These are phyloP conservation scores for Burhinus bistriatus DNA, from an alignment of 2,113 vertebrate genomes.

Conservation along the genomic window DNA sequence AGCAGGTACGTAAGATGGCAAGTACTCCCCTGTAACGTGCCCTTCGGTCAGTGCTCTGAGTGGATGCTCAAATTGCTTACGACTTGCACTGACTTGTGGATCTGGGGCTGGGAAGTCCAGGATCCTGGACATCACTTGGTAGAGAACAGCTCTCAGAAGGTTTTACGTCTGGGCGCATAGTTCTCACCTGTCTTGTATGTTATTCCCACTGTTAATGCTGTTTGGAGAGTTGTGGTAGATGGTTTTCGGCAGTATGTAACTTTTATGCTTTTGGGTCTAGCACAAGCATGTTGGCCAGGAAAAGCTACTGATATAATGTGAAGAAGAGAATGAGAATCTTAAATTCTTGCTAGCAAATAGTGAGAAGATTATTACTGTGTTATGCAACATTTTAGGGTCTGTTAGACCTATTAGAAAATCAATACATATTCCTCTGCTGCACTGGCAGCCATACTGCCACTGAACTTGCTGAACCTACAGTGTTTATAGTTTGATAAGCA, in stretches of 20 bases:
- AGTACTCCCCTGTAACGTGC: not conserved
- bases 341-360: not conserved
- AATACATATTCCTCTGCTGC: not conserved
- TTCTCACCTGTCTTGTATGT: fast-evolving
- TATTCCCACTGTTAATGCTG: not conserved
- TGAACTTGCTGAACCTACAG: not conserved
- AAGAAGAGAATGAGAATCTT: not conserved
- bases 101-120: not conserved
- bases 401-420: not conserved
- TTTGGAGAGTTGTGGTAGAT: not conserved
- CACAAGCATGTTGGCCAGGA: not conserved
- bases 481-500: not conserved
- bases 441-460: not conserved
- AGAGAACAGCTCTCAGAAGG: not conserved
- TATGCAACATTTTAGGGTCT: not conserved
- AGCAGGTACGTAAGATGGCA: not conserved
- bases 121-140: not conserved
- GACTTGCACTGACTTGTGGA: not conserved
- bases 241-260: not conserved
- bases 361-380: not conserved
- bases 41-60: not conserved
- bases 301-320: not conserved
- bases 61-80: not conserved
- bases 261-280: not conserved
- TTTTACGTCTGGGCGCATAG: not conserved